Conservation (phyloP, 2,797 vertebrate species). For the Arnoldichthys spilopterus region DNA sequence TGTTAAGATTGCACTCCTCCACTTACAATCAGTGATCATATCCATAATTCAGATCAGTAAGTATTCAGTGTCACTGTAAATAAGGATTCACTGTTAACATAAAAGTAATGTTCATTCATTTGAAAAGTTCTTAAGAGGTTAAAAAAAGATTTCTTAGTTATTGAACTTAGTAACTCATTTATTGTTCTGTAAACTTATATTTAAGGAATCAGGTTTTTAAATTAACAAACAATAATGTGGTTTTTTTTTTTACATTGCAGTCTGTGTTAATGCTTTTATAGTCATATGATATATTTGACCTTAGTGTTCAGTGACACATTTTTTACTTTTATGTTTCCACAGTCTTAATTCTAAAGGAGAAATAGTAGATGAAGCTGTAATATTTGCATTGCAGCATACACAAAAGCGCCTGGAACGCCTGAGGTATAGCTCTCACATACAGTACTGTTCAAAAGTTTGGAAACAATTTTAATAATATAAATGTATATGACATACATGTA, state of each 20-base stretch:
- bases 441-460: background rate
- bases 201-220: too few relatives aligned
- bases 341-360: constrained; percentile 72
- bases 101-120: too few relatives aligned
- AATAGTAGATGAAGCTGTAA: constrained; percentile 41
- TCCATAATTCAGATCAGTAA: background rate
- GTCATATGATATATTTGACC: background rate
- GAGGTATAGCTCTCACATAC: constrained; percentile 67
- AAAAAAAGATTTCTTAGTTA: too few relatives aligned
- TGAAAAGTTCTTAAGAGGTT: too few relatives aligned
- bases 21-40: background rate
- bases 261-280: background rate
- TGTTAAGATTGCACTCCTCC: background rate
- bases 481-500: background rate
- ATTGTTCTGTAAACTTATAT: too few relatives aligned
- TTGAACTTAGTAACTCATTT: too few relatives aligned
- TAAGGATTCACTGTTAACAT: background rate
- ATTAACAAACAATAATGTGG: too few relatives aligned
- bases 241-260: background rate
- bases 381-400: constrained; percentile 67
- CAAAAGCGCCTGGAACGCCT: constrained; percentile 70
- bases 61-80: too few relatives aligned
- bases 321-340: constrained; percentile 35
- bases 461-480: background rate
- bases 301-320: background rate